phyloP scores from a whole-genome alignment of 1,140 invertebrate genomes.

The Gyrodactylus salaris region DNA sequence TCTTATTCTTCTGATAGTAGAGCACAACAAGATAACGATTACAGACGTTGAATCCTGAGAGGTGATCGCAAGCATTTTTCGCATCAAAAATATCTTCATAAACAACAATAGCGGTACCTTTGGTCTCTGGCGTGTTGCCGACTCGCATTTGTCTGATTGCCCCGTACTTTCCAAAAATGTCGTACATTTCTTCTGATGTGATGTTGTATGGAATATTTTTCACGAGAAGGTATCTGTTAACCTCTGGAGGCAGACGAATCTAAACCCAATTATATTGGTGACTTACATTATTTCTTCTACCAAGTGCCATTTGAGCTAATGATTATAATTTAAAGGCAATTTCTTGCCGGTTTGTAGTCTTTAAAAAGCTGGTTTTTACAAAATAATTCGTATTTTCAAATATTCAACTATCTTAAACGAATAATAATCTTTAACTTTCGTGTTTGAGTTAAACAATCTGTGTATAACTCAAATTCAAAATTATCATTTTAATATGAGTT shows the following conservation, averaged over 20 bases:
- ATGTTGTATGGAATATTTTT: slow-evolving; percentile 95
- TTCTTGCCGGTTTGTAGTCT: no score
- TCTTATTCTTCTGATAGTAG: slow-evolving; percentile 46
- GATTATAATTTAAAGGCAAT: background rate
- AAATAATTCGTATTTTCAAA: no score
- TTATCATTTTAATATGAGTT: no score
- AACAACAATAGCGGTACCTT: slow-evolving; percentile 90
- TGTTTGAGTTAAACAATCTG: no score
- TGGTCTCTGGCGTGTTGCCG: slow-evolving; percentile 78
- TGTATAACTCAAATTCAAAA: no score
- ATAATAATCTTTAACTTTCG: no score
- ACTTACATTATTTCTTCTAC: background rate
- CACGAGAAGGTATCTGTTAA: slow-evolving; percentile 80
- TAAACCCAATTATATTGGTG: slow-evolving; percentile 16
- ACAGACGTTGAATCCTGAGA: slow-evolving; percentile 93
- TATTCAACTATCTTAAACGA: no score
- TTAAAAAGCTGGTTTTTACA: no score
- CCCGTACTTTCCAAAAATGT: slow-evolving; percentile 99
- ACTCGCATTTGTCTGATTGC: slow-evolving; percentile 88
- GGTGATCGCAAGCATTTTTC: slow-evolving; percentile 93
- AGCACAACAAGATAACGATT: slow-evolving; percentile 86
- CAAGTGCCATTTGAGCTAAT: background rate
- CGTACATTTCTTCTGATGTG: slow-evolving; percentile 99
- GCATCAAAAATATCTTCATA: slow-evolving; percentile 99
- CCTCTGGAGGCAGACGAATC: slow-evolving; percentile 84